Evolutionary conservation across 2,797 vertebrate genomes (phyloP), one percentile per base, ranked within the genome.

Genomic region (Cirrhinus molitorella): DNA sequence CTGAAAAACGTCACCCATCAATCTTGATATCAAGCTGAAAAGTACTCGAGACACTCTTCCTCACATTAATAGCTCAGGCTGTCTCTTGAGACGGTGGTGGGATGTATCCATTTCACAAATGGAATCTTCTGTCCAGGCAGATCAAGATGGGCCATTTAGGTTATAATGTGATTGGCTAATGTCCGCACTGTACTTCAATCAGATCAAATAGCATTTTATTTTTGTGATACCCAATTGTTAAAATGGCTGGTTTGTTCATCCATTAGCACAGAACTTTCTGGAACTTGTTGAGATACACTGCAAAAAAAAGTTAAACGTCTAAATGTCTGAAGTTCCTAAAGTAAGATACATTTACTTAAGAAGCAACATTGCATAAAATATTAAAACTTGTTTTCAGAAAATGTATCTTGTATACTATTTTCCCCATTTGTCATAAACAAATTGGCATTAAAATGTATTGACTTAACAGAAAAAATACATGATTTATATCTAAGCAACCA

Each of bases 101-200:
- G 66, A 83, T 53, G 55, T 11, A 78, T 72, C 71, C 59, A 53
- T 73, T 72, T 28, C 37, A 19, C 72, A 79, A 85, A 81, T 79
- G 63, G 47, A 63, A 78, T 79, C 16, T 28, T 74, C 37, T 63
- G 21, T 72, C 61, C 23, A 1, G 23, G 45, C 61, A 68, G 43
- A 74, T 49, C n/a, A 80, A 51, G 66, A 71, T 51, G 17, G 70
- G 43, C 21, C 47, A 70, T 49, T 63, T 57, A 23, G 21, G 51
- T 63, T 66, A 3, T 75, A 31, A 40, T 83, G 51, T 45, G 34
- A 47, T 83, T 70, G 78, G 14, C 70, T 84, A 82, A 82, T 79
- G 45, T 65, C 65, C 23, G 21, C 31, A 17, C 53, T 49, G 23
- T 72, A 37, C 21, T 43, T 11, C 72, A 28, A 19, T 74, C 43